These are phyloP conservation scores for Lasioglossum villosulum DNA, from an alignment of 2,888 invertebrate species.

Conservation along the genomic window DNA sequence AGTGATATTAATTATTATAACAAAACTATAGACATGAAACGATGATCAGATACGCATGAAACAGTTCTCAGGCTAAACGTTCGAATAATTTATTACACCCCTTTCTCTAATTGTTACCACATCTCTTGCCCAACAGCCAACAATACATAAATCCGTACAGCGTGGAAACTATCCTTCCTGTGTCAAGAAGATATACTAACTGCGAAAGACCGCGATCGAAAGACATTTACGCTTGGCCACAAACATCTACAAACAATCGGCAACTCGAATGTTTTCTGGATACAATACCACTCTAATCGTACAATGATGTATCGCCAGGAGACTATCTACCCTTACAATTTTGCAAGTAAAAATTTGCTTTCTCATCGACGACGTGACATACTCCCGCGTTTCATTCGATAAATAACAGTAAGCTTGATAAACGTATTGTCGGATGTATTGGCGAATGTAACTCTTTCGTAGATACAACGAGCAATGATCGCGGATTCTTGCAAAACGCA, in stretches of 20 bases:
- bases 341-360: slow-evolving; percentile 35
- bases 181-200: slow-evolving; percentile 35
- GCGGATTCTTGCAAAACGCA: slow-evolving; percentile 35
- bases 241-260: slow-evolving; percentile 39
- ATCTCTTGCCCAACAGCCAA: slow-evolving; percentile 3
- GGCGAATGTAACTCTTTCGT: slow-evolving; percentile 21
- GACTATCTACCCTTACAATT: slow-evolving; percentile 36
- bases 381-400: slow-evolving; percentile 12
- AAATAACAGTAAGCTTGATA: slow-evolving; percentile 27
- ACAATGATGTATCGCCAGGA: neutral
- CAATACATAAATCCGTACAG: neutral
- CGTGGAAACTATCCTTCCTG: neutral
- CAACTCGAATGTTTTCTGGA: slow-evolving; percentile 32
- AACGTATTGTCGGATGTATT: slow-evolving; percentile 18
- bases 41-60: neutral
- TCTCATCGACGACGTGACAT: neutral
- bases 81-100: neutral
- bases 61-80: neutral
- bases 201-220: neutral
- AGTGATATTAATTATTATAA: too few relatives aligned
- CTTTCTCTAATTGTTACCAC: slow-evolving; percentile 18
- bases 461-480: slow-evolving; percentile 23
- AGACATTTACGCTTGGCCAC: neutral
- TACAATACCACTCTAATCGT: slow-evolving; percentile 41
- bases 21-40: neutral